phyloP scores from a whole-genome alignment of 2,888 invertebrate species.

The Boloria selene region DNA sequence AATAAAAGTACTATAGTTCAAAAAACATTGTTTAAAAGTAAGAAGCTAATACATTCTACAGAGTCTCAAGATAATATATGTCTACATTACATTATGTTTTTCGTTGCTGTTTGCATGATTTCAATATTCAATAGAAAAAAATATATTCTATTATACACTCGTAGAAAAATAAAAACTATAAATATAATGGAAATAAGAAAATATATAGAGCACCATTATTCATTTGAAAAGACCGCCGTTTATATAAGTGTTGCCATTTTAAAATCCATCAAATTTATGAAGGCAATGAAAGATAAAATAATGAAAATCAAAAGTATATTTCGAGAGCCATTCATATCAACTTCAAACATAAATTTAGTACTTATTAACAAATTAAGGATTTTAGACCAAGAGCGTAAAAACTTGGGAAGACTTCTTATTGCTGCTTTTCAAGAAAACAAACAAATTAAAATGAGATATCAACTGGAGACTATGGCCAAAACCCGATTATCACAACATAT shows the following conservation, averaged over 20 bases:
- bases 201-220: slow-evolving; percentile 14
- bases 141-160: slow-evolving; percentile 49
- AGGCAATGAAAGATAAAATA: background rate
- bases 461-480: slow-evolving; percentile 61
- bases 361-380: slow-evolving; percentile 62
- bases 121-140: slow-evolving; percentile 55
- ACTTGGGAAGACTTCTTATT: slow-evolving; percentile 57
- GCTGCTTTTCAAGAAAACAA: slow-evolving; percentile 67
- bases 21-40: slow-evolving; percentile 13
- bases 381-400: slow-evolving; percentile 58
- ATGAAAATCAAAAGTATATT: background rate
- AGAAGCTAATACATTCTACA: slow-evolving; percentile 12
- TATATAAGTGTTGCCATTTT: slow-evolving; percentile 40
- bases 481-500: slow-evolving; percentile 57
- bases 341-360: slow-evolving; percentile 47
- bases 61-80: slow-evolving; percentile 27
- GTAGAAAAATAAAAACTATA: slow-evolving; percentile 45
- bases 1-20: slow-evolving; percentile 15
- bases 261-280: slow-evolving; percentile 35
- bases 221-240: slow-evolving; percentile 48
- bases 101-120: slow-evolving; percentile 58
- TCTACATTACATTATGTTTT: slow-evolving; percentile 56
- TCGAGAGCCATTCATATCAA: background rate
- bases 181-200: slow-evolving; percentile 35
- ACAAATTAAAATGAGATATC: slow-evolving; percentile 59